Percentiles rank a stretch among this genome's conserved stretches.
Conservation (phyloP, 2,888 invertebrate genomes). For the Andrena haemorrhoa region DNA sequence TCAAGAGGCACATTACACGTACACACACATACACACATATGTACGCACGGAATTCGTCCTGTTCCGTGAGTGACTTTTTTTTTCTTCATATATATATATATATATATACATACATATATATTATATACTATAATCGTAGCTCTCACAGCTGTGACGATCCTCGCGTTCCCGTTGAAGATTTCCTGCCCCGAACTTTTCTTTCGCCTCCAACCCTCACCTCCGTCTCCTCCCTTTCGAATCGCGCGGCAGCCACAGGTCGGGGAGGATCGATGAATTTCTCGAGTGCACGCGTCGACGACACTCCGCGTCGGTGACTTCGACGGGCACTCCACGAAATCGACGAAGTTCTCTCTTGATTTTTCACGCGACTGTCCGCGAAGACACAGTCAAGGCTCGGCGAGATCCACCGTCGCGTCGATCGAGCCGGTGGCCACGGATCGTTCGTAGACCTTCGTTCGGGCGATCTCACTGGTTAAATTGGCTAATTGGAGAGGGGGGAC, state of each 20-base stretch:
- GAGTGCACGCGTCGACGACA: constrained; percentile 80
- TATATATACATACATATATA: no score
- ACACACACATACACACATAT: not conserved
- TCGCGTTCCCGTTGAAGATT: not conserved
- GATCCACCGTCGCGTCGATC: constrained; percentile 50
- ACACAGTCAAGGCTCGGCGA: not conserved
- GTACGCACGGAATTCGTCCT: not conserved
- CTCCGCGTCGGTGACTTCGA: constrained; percentile 72
- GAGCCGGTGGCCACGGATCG: not conserved
- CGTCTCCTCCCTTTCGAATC: not conserved
- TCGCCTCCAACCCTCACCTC: not conserved
- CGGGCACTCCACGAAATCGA: constrained; percentile 76
- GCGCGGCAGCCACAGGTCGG: constrained; percentile 2
- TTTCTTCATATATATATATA: not conserved
- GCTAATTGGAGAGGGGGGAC: no score
- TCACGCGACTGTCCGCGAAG: constrained; percentile 66
- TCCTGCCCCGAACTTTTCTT: constrained; percentile 14
- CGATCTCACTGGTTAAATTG: not conserved
- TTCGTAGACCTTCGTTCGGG: not conserved
- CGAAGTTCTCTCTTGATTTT: constrained; percentile 69
- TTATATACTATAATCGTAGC: not conserved
- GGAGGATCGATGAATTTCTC: constrained; percentile 53
- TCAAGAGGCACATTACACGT: constrained; percentile 50
- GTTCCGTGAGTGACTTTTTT: constrained; percentile 36
- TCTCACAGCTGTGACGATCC: not conserved